These are phyloP conservation scores for Eudyptes chrysolophus DNA, from an alignment of 2,113 vertebrate genomes.

Conservation along the genomic window DNA sequence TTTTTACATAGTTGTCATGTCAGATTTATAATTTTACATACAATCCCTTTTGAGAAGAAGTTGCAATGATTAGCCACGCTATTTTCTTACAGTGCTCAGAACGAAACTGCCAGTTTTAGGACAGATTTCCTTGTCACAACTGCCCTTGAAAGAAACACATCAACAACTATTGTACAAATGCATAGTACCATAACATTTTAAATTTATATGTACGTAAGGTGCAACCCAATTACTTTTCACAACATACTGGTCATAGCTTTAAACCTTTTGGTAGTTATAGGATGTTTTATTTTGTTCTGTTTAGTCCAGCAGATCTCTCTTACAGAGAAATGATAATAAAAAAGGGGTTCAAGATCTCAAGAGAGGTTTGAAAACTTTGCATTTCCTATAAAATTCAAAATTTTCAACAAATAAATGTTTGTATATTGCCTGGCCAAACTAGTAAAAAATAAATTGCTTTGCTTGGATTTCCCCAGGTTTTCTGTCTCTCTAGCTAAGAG, in stretches of 20 bases:
- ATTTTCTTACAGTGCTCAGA: conserved; percentile 55
- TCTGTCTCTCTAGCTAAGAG: conserved; percentile 16
- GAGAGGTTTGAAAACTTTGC: neutral
- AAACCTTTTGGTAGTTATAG: neutral
- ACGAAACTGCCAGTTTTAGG: conserved; percentile 13
- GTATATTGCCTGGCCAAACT: conserved; percentile 71
- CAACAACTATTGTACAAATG: neutral
- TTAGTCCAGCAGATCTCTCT: neutral
- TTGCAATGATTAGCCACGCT: conserved; percentile 9
- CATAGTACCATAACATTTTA: conserved; percentile 36
- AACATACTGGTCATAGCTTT: neutral
- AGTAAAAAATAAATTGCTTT: conserved; percentile 72
- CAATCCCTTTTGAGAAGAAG: conserved; percentile 46
- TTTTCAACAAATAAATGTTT: conserved; percentile 60
- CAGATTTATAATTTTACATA: conserved; percentile 50
- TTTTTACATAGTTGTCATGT: conserved; percentile 45
- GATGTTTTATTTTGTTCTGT: neutral
- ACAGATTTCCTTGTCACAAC: conserved; percentile 24
- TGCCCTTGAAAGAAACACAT: conserved; percentile 36
- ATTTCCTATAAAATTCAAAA: conserved; percentile 70
- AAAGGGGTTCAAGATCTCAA: conserved; percentile 24
- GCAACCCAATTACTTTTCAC: conserved; percentile 41
- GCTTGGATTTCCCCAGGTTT: conserved; percentile 37
- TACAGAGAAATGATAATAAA: conserved; percentile 54
- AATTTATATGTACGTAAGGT: neutral